These are phyloP conservation scores for Neoarius graeffei DNA, from an alignment of 2,113 vertebrate species.

Conservation along the genomic window DNA sequence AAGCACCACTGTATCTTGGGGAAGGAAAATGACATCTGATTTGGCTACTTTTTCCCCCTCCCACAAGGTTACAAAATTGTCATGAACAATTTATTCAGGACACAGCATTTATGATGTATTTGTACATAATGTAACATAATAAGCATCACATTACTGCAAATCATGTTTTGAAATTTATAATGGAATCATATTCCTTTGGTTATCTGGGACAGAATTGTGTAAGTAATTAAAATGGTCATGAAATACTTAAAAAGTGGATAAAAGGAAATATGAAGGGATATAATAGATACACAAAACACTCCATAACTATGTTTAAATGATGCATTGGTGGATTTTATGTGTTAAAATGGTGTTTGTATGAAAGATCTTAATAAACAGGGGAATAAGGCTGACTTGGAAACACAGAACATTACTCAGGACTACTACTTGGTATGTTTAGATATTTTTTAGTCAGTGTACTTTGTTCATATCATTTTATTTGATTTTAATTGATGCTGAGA, in stretches of 20 bases:
- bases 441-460: too few species aligned
- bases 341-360: background rate
- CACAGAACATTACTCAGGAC: background rate
- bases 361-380: background rate
- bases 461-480: background rate
- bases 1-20: background rate
- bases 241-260: background rate
- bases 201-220: background rate
- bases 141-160: too few species aligned
- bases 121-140: too few species aligned
- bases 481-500: background rate
- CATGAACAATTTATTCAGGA: background rate
- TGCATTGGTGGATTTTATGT: background rate
- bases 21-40: background rate
- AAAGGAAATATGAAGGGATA: background rate
- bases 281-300: background rate
- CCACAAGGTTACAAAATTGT: background rate
- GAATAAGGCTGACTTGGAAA: background rate
- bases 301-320: background rate
- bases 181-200: background rate
- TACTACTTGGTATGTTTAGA: too few species aligned
- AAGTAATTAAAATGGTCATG: background rate
- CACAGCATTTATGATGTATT: background rate
- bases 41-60: background rate
- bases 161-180: background rate